Base-by-base conservation (phyloP, 2,113 vertebrate species). In the Syngnathus scovelli region DNA sequence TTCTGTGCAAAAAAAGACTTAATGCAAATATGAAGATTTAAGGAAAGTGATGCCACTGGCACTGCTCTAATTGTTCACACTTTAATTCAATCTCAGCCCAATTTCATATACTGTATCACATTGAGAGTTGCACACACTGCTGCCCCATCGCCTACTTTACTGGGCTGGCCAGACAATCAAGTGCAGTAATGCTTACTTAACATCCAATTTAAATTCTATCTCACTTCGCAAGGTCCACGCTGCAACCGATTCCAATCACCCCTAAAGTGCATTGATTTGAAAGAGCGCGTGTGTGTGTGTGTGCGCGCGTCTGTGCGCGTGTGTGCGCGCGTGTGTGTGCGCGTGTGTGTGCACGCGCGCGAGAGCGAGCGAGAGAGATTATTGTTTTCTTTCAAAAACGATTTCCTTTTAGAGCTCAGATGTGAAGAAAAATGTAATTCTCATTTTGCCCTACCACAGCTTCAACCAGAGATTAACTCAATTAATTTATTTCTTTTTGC, bases 141-240 rank as follows among this genome's bases (percentile, higher is more conserved):
- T 74, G 88, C 73, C 78, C 77, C 77, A 81, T 82, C 77, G 64
- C 81, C 80, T 75, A 76, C 83, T 84, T 82, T 84, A 69, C 68
- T 67, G 76, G 70, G 75, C 73, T 66, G 80, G 78, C 75, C 83
- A 90, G 82, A 88, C 89, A 92, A 90, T 90, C 87, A 89, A 80
- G 73, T 51, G 51, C 67, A 88, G 90, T 90, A 90, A 91, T 92
- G 89, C 86, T 92, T 92, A 90, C 90, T 92, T 91, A 92, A 92
- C 90, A 90, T 90, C 89, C 90, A 91, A 92, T 92, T 91, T 90
- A 90, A 90, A 90, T 91, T 90, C 87, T 89, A 90, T 90, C 83
- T 89, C 85, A 86, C 86, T 87, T 86, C 86, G 78, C 86, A 73
- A 61, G 79, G 86, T 86, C 78, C 83, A 86, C 68, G 82, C 79